A percentile compares a stretch with the other conserved stretches of the same genome.
These are phyloP conservation scores for Crypturellus tataupa DNA, from an alignment of 2,797 vertebrate species.

Conservation along the genomic window DNA sequence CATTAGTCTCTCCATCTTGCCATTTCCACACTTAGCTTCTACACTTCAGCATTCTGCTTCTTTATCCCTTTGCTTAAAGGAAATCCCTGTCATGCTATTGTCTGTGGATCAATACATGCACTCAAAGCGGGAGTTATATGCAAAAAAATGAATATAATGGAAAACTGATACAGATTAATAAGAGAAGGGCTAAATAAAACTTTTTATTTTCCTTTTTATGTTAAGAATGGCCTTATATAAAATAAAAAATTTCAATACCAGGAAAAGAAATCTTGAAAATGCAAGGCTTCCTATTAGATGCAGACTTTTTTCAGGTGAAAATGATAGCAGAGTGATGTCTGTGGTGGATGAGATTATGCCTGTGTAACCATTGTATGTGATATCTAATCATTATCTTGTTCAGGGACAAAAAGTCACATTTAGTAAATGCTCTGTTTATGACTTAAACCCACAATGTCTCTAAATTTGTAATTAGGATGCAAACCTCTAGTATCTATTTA, in stretches of 20 bases:
- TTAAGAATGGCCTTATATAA: not conserved
- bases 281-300: constrained; percentile 13
- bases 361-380: constrained; percentile 11
- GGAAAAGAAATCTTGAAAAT: not conserved
- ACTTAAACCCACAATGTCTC: constrained; percentile 51
- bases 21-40: constrained; percentile 5
- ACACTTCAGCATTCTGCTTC: constrained; percentile 45
- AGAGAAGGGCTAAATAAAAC: constrained; percentile 19
- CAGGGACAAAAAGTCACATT: constrained; percentile 66
- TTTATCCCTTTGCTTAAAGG: constrained; percentile 57
- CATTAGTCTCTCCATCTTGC: not conserved
- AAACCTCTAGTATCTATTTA: constrained; percentile 58
- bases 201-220: constrained; percentile 13
- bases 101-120: constrained; percentile 35
- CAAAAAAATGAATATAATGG: not conserved
- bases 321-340: not conserved
- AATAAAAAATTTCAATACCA: not conserved
- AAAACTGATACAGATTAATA: constrained; percentile 6
- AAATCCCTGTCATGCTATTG: not conserved
- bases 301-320: constrained; percentile 19
- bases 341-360: not conserved
- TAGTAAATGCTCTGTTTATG: constrained; percentile 63
- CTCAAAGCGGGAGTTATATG: not conserved
- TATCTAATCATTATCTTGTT: constrained; percentile 20
- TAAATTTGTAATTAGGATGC: constrained; percentile 70